These are phyloP conservation scores for Diploscapter pachys DNA, from an alignment of 1,140 invertebrate genomes.

Conservation along the genomic window DNA sequence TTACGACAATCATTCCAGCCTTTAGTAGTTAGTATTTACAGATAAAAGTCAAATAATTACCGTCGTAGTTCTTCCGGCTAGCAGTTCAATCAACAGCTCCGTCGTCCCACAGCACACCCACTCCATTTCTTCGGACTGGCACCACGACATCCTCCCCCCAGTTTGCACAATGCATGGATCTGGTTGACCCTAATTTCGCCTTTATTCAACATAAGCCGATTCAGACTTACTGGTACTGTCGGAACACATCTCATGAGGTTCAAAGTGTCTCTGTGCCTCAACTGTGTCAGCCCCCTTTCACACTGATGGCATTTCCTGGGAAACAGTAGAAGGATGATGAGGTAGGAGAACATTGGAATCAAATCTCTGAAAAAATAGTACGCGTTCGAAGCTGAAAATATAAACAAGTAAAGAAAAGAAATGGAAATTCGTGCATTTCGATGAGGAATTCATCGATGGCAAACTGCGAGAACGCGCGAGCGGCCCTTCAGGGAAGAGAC, in stretches of 20 bases:
- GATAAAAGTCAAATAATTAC: neutral
- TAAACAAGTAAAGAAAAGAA: too few relatives aligned
- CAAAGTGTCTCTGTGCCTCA: conserved; percentile 4
- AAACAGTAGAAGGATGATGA: too few relatives aligned
- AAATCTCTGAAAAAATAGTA: too few relatives aligned
- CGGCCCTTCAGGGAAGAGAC: too few relatives aligned
- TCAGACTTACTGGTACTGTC: conserved; percentile 6
- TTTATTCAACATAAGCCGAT: neutral
- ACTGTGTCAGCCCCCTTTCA: conserved; percentile 15
- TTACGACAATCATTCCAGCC: too few relatives aligned
- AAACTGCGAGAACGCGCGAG: too few relatives aligned
- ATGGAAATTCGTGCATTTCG: too few relatives aligned
- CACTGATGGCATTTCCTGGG: neutral
- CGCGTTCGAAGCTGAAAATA: too few relatives aligned
- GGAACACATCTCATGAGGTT: conserved; percentile 16
- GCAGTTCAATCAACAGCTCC: conserved; percentile 7
- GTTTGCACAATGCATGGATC: conserved; percentile 19
- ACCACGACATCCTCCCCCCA: conserved; percentile 13
- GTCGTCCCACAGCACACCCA: conserved; percentile 11
- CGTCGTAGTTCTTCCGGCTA: conserved; percentile 7
- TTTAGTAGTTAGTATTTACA: too few relatives aligned
- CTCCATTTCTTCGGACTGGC: conserved; percentile 9
- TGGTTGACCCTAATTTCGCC: conserved; percentile 8
- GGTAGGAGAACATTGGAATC: too few relatives aligned
- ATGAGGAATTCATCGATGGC: too few relatives aligned